Evolutionary conservation across 2,113 vertebrate genomes (phyloP), one percentile per base, ranked within the genome.

Genomic region (Felis chaus): DNA sequence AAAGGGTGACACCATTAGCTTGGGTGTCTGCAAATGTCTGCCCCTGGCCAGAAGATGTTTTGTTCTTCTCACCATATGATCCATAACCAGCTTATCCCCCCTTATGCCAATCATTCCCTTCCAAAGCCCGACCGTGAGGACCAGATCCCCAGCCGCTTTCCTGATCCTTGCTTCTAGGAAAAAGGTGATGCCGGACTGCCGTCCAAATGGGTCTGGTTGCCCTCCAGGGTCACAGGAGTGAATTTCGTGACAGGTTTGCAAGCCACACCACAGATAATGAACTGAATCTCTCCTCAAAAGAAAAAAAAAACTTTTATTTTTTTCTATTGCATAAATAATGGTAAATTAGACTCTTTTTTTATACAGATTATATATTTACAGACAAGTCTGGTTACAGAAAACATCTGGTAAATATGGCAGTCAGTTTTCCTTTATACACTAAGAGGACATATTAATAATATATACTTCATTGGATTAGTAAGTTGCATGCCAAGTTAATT

Each of bases 341-440:
- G 98, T 98, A 98, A 99, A 99, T 99, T 98, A 99, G 98, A 98
- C 99, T 99, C 98, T 98, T 98, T 98, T 98, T 99, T 99, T 99
- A 99, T 99, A 99, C 99, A 99, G 99, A 98, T 99, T 99, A 99
- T 98, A 97, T 99, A 99, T 99, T 99, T 99, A 99, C 99, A 99
- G 97, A 98, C 97, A 98, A 98, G 98, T 99, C 99, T 98, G 98
- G 98, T 99, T 99, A 99, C 98, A 99, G 98, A 99, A 98, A 99
- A 98, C 97, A 97, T 98, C 97, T 96, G 98, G 98, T 98, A 99
- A 97, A 98, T 99, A 99, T 99, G 99, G 99, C 99, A 99, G 98
- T 99, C 97, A 25, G 96, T 98, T 98, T 97, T 98, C 97, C 97
- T 99, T 99, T 99, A 98, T 99, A 99, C 99, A 99, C 99, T 98